phyloP scores from a whole-genome alignment of 2,113 vertebrate species.

The Cygnus buccinator region DNA sequence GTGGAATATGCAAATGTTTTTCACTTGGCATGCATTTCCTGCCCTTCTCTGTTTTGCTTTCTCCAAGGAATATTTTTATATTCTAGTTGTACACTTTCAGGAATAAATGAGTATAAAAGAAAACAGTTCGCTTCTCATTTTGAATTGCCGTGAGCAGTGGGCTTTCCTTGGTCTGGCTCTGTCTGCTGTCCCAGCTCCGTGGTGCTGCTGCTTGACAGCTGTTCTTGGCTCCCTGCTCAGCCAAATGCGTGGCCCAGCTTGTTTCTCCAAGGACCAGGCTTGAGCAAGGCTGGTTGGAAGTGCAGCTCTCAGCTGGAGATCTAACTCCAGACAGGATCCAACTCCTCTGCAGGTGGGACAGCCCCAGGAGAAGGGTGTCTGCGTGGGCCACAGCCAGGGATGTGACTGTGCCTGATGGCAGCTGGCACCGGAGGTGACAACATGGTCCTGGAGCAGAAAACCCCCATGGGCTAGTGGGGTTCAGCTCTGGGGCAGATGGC shows the following conservation, averaged over 20 bases:
- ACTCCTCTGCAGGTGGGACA: neutral
- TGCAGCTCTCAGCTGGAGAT: neutral
- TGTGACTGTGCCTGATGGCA: neutral
- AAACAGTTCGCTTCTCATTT: neutral
- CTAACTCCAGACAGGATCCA: neutral
- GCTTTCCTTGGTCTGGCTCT: neutral
- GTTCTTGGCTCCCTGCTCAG: neutral
- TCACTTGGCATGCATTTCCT: neutral
- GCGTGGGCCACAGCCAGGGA: neutral
- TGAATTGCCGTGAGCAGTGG: neutral
- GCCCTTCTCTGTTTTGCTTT: slow-evolving; percentile 9
- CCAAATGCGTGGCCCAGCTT: neutral
- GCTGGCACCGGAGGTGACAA: neutral
- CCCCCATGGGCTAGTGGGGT: neutral
- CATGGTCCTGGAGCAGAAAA: neutral
- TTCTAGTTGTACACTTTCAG: neutral
- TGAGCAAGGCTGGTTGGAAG: neutral
- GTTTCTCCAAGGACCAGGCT: neutral
- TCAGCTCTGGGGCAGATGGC: neutral
- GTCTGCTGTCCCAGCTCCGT: neutral
- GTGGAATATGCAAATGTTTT: neutral
- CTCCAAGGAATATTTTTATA: slow-evolving; percentile 10
- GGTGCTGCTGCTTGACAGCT: neutral
- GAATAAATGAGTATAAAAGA: slow-evolving; percentile 32
- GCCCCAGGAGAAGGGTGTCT: neutral